Conservation (phyloP, 2,888 invertebrate species). For the Stictocephala bisonia region DNA sequence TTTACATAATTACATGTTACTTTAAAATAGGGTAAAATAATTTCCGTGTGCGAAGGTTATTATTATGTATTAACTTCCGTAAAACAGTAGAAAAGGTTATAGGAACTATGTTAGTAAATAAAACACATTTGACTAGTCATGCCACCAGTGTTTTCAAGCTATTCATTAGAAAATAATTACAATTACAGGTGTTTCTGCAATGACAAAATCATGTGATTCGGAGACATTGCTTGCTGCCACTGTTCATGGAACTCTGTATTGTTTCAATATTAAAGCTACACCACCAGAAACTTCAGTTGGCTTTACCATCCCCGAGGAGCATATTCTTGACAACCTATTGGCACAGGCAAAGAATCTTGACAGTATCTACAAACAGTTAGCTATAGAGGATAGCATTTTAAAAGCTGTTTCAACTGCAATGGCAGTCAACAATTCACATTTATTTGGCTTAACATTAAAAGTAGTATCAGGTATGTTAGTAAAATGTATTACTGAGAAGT, state of each 20-base stretch:
- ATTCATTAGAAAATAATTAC: no score
- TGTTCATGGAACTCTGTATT: conserved; percentile 10
- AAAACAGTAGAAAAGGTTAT: no score
- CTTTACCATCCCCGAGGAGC: conserved; percentile 11
- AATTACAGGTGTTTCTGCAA: conserved; percentile 12
- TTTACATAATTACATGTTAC: no score
- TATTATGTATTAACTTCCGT: no score
- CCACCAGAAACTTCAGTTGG: background rate
- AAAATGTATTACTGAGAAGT: no score
- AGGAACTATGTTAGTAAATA: no score
- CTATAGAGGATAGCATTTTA: background rate
- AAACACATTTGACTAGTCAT: no score
- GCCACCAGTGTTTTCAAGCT: no score
- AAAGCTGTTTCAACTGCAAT: conserved; percentile 22
- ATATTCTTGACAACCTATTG: conserved; percentile 11
- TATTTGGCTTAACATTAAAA: background rate
- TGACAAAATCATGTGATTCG: background rate
- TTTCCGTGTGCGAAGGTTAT: no score
- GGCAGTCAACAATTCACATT: background rate
- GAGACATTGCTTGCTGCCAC: background rate
- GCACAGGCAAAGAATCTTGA: conserved; percentile 14
- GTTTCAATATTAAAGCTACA: background rate
- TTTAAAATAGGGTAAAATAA: no score
- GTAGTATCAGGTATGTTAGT: conserved; percentile 11
- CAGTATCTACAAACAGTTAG: background rate